These are phyloP conservation scores for Botia kubotai DNA, from an alignment of 2,797 vertebrate species.

Conservation along the genomic window DNA sequence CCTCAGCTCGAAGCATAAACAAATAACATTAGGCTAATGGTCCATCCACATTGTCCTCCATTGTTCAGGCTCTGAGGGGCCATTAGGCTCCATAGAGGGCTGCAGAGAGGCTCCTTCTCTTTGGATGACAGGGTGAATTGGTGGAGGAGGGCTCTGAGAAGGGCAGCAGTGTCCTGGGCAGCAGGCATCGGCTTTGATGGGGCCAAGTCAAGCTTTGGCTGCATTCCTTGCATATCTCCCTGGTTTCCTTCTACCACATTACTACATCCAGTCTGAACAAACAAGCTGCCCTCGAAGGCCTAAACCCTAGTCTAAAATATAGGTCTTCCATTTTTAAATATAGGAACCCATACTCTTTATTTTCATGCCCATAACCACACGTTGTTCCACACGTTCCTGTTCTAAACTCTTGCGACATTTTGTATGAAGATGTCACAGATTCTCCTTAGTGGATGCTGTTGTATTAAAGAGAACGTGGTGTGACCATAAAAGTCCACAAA, in stretches of 20 bases:
- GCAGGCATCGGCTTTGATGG: constrained; percentile 64
- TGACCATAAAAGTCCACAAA: constrained; percentile 50
- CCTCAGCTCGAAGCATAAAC: constrained; percentile 16
- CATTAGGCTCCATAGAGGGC: constrained; percentile 25
- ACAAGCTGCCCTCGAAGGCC: constrained; percentile 63
- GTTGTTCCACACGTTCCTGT: constrained; percentile 52
- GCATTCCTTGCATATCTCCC: constrained; percentile 71
- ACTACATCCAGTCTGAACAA: constrained; percentile 76
- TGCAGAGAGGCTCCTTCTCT: constrained; percentile 33
- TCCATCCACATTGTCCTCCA: constrained; percentile 29
- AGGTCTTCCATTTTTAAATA: constrained; percentile 71
- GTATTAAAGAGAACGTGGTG: constrained; percentile 6
- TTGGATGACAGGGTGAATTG: constrained; percentile 25
- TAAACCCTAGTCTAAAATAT: constrained; percentile 67
- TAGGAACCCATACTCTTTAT: constrained; percentile 52
- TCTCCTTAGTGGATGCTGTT: background rate
- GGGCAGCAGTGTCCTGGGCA: constrained; percentile 48
- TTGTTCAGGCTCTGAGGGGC: constrained; percentile 28
- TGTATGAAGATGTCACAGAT: constrained; percentile 5
- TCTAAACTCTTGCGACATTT: constrained; percentile 20
- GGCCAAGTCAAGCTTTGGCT: constrained; percentile 67
- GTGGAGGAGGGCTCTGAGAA: constrained; percentile 44
- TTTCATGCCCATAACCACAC: constrained; percentile 47
- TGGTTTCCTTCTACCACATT: constrained; percentile 72
- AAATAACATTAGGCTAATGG: constrained; percentile 14